A percentile compares a stretch with the other conserved stretches of the same genome.
phyloP scores from a whole-genome alignment of 2,113 vertebrate species.

The Leiothrix lutea region DNA sequence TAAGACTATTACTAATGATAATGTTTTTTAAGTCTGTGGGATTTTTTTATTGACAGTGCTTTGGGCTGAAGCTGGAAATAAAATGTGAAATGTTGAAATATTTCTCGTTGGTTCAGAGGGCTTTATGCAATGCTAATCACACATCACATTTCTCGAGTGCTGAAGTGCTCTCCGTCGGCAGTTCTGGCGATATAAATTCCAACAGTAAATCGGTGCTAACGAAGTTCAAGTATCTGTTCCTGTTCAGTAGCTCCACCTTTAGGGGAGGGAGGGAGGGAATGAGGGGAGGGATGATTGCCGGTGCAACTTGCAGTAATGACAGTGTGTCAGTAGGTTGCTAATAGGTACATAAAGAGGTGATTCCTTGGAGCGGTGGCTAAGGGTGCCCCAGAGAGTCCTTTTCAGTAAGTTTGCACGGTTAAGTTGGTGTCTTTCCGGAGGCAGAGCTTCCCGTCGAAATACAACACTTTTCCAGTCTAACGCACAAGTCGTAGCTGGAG shows the following conservation, averaged over 20 bases:
- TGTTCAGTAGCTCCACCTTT: constrained; percentile 1
- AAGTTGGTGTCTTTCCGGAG: not conserved
- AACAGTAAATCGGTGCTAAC: constrained; percentile 3
- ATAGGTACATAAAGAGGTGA: not conserved
- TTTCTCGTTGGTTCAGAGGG: not conserved
- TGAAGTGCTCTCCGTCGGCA: constrained; percentile 23
- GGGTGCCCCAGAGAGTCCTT: constrained; percentile 5
- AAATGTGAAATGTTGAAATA: not conserved
- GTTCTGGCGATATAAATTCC: not conserved
- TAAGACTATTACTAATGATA: constrained; percentile 12
- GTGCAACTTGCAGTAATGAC: not conserved
- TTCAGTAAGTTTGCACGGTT: not conserved
- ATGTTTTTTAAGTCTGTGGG: not conserved
- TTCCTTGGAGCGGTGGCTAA: not conserved
- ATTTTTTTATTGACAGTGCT: constrained; percentile 29
- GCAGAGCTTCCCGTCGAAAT: not conserved
- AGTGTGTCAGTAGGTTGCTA: constrained; percentile 13
- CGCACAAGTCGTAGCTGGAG: not conserved
- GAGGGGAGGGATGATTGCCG: not conserved
- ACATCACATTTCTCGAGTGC: not conserved
- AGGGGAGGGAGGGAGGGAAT: not conserved
- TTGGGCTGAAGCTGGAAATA: constrained; percentile 9
- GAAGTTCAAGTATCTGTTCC: constrained; percentile 38
- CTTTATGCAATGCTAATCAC: not conserved
- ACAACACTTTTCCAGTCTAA: not conserved